These are phyloP conservation scores for Pica pica DNA, from an alignment of 2,113 vertebrate species.

Conservation along the genomic window DNA sequence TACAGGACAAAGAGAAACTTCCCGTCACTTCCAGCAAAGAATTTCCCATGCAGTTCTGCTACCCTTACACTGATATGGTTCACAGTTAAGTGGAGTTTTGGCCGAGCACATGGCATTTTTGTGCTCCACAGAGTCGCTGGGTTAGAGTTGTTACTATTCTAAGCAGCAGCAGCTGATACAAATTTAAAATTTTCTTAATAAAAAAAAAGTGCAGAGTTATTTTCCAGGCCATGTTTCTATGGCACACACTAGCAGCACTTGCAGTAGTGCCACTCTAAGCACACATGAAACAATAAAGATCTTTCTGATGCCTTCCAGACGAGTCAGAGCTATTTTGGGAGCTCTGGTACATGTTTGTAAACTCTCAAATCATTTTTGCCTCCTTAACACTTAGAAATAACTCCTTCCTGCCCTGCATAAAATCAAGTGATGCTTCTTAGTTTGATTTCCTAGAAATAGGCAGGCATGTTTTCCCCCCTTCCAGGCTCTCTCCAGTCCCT, in stretches of 20 bases:
- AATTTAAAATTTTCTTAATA: conserved; percentile 19
- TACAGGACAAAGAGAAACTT: neutral
- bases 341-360: neutral
- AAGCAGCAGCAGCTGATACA: conserved; percentile 35
- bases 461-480: neutral
- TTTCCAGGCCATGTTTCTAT: conserved; percentile 4
- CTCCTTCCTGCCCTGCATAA: neutral
- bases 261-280: neutral
- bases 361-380: conserved; percentile 10
- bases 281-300: conserved; percentile 24
- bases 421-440: neutral
- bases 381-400: neutral
- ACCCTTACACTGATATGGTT: neutral
- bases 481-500: neutral
- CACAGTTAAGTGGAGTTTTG: neutral
- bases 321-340: conserved; percentile 33
- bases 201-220: neutral
- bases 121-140: neutral
- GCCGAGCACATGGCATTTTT: neutral
- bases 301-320: conserved; percentile 52
- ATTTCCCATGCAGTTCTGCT: neutral
- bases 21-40: neutral
- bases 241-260: neutral
- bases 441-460: neutral
- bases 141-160: conserved; percentile 20